A percentile compares a stretch with the other conserved stretches of the same genome.
phyloP scores from a whole-genome alignment of 1,140 invertebrate genomes.

The Steinernema feltiae region DNA sequence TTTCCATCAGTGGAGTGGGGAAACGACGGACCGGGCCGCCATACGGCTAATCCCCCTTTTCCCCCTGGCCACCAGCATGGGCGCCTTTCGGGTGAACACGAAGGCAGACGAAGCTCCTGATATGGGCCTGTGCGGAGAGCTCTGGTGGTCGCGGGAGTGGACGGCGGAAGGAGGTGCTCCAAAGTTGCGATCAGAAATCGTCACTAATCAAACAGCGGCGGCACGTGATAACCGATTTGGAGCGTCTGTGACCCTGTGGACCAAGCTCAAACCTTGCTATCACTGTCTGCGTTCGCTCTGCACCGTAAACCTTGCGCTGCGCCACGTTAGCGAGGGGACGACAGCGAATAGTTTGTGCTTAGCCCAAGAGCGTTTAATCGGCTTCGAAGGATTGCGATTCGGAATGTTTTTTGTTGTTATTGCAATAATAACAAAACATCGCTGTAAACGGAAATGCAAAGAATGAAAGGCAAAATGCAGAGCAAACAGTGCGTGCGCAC shows the following conservation, averaged over 20 bases:
- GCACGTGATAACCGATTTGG: background rate
- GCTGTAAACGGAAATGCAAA: background rate
- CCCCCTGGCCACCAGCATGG: background rate
- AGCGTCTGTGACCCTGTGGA: background rate
- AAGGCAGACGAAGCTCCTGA: background rate
- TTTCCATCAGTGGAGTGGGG: constrained; percentile 13
- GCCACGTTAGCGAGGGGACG: background rate
- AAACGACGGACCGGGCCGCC: constrained; percentile 1
- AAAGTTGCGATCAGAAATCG: background rate
- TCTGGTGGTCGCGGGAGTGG: too few species aligned
- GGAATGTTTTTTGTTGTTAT: background rate
- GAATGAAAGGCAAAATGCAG: background rate
- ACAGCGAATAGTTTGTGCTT: background rate
- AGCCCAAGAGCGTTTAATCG: background rate
- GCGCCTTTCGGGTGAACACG: background rate
- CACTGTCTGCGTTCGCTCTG: background rate
- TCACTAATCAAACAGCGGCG: background rate
- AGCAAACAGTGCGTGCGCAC: background rate
- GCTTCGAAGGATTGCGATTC: background rate
- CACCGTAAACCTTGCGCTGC: background rate
- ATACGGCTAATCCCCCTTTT: constrained; percentile 7
- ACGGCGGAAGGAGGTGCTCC: background rate
- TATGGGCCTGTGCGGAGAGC: too few species aligned
- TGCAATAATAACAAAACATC: background rate
- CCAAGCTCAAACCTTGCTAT: background rate